Evolutionary conservation across 1,140 invertebrate species (phyloP).

Genomic region (Ips typographus): DNA sequence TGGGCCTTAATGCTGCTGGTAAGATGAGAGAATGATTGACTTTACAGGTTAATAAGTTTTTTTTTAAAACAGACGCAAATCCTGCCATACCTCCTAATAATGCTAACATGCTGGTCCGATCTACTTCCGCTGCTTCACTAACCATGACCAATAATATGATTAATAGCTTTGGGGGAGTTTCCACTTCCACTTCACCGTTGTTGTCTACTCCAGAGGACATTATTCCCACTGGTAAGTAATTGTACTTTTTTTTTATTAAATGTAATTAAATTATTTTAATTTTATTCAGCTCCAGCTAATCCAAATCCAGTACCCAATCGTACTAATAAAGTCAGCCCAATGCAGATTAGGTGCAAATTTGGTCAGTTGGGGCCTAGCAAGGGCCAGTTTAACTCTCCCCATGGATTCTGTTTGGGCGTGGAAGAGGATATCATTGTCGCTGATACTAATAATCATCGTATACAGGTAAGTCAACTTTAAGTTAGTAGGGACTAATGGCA

Average conservation of each 20-base stretch:
- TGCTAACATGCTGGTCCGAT: slow-evolving; percentile 52
- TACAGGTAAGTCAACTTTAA: slow-evolving; percentile 66
- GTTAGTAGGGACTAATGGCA: too few relatives aligned
- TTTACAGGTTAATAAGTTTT: slow-evolving; percentile 8
- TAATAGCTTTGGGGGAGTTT: slow-evolving; percentile 59
- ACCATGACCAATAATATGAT: slow-evolving; percentile 54
- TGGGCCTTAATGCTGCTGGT: slow-evolving; percentile 58
- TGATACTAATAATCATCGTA: slow-evolving; percentile 95
- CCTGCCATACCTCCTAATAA: slow-evolving; percentile 42
- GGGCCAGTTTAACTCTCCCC: slow-evolving; percentile 94
- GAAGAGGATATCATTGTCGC: slow-evolving; percentile 95
- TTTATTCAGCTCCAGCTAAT: slow-evolving; percentile 42
- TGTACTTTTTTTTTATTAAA: background rate
- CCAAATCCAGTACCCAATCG: slow-evolving; percentile 56
- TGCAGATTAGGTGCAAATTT: slow-evolving; percentile 91
- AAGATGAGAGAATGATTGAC: slow-evolving; percentile 4
- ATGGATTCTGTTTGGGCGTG: slow-evolving; percentile 92
- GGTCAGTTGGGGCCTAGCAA: slow-evolving; percentile 88
- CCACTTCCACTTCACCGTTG: slow-evolving; percentile 64
- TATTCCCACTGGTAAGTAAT: slow-evolving; percentile 39
- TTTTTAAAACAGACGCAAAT: slow-evolving; percentile 31
- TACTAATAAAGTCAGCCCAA: slow-evolving; percentile 72
- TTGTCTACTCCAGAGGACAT: slow-evolving; percentile 56
- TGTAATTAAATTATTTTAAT: background rate
- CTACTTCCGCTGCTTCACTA: slow-evolving; percentile 51